A percentile compares a stretch with the other conserved stretches of the same genome.
Conservation (phyloP, 2,797 vertebrate genomes). For the Salmo trutta region DNA sequence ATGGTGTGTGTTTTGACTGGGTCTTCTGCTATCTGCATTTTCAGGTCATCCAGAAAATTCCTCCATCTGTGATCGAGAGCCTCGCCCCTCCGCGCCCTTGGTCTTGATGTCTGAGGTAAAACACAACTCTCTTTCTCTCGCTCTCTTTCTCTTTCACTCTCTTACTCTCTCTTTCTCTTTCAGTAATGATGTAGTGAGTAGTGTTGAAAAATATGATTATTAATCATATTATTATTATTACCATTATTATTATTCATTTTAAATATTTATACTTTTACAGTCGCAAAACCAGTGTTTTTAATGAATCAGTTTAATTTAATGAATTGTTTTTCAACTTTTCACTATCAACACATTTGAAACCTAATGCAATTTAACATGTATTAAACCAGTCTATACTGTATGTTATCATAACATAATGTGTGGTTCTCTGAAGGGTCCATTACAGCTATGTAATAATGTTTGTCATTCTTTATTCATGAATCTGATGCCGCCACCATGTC, state of each 20-base stretch:
- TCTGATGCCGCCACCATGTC: slow-evolving; percentile 24
- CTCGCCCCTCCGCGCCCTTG: slow-evolving; percentile 57
- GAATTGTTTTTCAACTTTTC: not conserved
- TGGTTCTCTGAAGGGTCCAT: not conserved
- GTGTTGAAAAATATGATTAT: too few species aligned
- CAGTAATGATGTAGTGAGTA: not conserved
- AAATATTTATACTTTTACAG: not conserved
- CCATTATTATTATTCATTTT: not conserved
- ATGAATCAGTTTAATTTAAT: not conserved
- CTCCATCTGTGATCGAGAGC: slow-evolving; percentile 81
- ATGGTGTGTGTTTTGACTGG: slow-evolving; percentile 35
- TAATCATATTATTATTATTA: not conserved
- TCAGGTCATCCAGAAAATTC: slow-evolving; percentile 84
- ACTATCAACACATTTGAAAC: not conserved
- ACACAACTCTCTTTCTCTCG: slow-evolving; percentile 4
- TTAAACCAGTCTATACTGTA: slow-evolving; percentile 2
- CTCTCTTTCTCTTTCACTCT: not conserved
- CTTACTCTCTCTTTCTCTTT: not conserved
- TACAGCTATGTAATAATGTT: slow-evolving; percentile 10
- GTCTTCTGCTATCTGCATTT: slow-evolving; percentile 57
- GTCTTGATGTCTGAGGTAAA: slow-evolving; percentile 71
- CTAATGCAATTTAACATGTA: not conserved
- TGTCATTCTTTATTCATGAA: slow-evolving; percentile 35
- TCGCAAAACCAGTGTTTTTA: not conserved
- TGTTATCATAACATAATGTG: slow-evolving; percentile 31